Base-by-base conservation (phyloP, 2,797 vertebrate species). In the Pseudochaenichthys georgianus region DNA sequence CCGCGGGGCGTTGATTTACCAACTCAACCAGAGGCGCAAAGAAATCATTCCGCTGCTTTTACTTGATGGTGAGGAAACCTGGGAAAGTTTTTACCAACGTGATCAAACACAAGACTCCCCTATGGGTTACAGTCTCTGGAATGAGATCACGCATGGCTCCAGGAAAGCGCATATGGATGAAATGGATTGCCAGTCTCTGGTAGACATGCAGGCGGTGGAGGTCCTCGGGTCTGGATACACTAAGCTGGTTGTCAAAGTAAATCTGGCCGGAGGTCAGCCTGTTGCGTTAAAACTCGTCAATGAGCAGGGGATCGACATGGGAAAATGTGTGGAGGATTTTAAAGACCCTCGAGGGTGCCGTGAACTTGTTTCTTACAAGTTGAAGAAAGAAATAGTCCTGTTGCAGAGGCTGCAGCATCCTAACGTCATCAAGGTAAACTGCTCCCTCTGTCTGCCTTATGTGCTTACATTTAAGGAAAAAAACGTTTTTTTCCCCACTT, bases 141-240 rank as follows among this genome's bases (percentile, higher is more conserved):
- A 77, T 45, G 87, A 87, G 67, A 76, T 92, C 72, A 47, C 81
- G 38, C 77, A 75, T 19, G 90, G 87, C 50, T 82, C 86, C 69
- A 75, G 77, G 54, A 74, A 34, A 47, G 81, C 89, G 81, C 82
- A 78, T 53, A 65, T 81, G 85, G 89, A 88, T 82, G 82, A 86
- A 17, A 84, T 96, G 89, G 95, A 88, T 7, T 97, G 96, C 75
- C 89, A 86, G 4, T 95, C 96, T 55, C 91, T 97, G 64, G 64
- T 78, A 77, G 83, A 93, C 82, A 88, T 94, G 73, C 90, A 83
- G 70, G 92, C 92, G 15, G 76, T 95, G 84, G 90, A 95, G 72
- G 86, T 96, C 41, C 91, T 96, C 41, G 97, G 96, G 3, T 96
- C 96, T 15, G 97, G 96, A 52, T 96, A 96, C 91, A 97, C 96